Conservation (phyloP, 2,797 vertebrate genomes). For the Perodicticus potto region DNA sequence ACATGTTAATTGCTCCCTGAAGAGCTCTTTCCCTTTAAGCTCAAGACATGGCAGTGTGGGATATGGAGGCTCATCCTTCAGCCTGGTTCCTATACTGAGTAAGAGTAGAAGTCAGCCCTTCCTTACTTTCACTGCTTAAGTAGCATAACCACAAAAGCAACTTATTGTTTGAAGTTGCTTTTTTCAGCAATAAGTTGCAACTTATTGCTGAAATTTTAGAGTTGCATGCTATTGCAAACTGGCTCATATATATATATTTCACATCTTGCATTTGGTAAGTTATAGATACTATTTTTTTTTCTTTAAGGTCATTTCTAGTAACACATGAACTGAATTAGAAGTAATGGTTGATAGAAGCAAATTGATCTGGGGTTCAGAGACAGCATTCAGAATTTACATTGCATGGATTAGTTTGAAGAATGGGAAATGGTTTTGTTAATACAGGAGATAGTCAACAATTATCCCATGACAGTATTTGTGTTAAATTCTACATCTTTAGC, state of each 20-base stretch:
- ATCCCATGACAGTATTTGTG: not conserved
- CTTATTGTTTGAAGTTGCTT: not conserved
- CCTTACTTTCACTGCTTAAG: not conserved
- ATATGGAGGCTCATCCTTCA: not conserved
- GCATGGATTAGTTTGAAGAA: conserved; percentile 31
- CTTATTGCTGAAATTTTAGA: not conserved
- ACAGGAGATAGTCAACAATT: not conserved
- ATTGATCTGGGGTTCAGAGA: conserved; percentile 10
- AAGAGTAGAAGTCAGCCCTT: not conserved
- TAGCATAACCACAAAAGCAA: not conserved
- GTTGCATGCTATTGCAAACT: not conserved
- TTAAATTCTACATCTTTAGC: not conserved
- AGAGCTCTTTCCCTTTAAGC: not conserved
- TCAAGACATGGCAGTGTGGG: not conserved
- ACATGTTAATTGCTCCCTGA: not conserved
- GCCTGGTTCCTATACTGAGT: not conserved
- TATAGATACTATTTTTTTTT: not conserved
- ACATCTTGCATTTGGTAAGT: not conserved
- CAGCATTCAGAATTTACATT: not conserved
- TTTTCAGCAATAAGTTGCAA: no score
- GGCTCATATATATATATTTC: not conserved
- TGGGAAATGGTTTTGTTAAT: conserved; percentile 26
- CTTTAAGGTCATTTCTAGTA: conserved; percentile 14
- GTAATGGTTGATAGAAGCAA: conserved; percentile 4
- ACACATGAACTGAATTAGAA: conserved; percentile 36